Conservation (phyloP, 2,888 invertebrate species). For the Lathronympha strigana region DNA sequence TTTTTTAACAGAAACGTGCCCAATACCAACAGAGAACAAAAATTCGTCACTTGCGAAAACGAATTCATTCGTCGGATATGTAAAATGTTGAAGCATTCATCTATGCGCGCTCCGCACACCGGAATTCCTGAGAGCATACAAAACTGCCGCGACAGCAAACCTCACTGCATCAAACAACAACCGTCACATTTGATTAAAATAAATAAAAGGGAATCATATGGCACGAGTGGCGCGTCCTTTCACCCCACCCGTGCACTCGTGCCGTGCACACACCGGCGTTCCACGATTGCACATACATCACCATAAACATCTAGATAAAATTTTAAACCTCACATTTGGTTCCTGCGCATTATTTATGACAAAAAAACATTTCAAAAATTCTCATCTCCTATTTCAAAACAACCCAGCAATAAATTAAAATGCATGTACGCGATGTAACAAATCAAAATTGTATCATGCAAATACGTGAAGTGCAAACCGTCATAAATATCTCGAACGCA, state of each 20-base stretch:
- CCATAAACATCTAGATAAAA: conserved; percentile 36
- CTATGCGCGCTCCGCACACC: conserved; percentile 71
- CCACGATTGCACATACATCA: conserved; percentile 40
- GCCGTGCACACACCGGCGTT: conserved; percentile 32
- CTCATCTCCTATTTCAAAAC: conserved; percentile 41
- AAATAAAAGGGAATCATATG: conserved; percentile 74
- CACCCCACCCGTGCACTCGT: conserved; percentile 43
- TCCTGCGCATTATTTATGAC: conserved; percentile 34
- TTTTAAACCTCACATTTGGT: conserved; percentile 29
- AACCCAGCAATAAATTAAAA: conserved; percentile 41
- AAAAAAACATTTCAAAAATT: conserved; percentile 34
- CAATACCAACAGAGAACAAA: conserved; percentile 74
- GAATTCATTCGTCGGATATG: conserved; percentile 80
- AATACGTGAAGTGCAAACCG: conserved; percentile 65
- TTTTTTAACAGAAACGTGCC: conserved; percentile 54
- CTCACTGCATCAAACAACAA: conserved; percentile 74
- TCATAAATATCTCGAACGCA: conserved; percentile 75
- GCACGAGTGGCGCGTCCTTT: conserved; percentile 48
- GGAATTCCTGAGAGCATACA: conserved; percentile 75
- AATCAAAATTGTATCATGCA: conserved; percentile 47
- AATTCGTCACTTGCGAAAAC: conserved; percentile 67
- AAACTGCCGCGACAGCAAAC: conserved; percentile 72
- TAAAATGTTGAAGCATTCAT: conserved; percentile 83
- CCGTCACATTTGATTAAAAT: conserved; percentile 78
- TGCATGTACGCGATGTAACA: conserved; percentile 41